phyloP scores from a whole-genome alignment of 92 coral and sea anemone species.

The Bergia puertoricense region DNA sequence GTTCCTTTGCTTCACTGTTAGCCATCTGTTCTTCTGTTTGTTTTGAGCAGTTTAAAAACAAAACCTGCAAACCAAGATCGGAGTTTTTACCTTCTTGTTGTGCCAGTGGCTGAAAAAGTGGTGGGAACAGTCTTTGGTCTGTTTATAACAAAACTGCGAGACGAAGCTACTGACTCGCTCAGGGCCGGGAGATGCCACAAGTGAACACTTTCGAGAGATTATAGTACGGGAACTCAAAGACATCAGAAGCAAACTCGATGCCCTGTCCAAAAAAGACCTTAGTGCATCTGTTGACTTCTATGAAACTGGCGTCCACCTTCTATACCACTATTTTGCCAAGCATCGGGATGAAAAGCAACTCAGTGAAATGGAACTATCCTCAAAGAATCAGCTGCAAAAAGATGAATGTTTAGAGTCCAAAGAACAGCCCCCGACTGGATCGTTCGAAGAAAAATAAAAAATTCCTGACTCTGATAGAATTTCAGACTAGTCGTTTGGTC shows the following conservation, averaged over 20 bases:
- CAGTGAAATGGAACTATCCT: not conserved
- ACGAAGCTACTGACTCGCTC: too few species aligned
- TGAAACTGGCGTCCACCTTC: slow-evolving; percentile 20
- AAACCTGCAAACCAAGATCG: too few species aligned
- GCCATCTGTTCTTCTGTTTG: too few species aligned
- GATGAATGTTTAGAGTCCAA: not conserved
- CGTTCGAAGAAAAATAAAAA: not conserved
- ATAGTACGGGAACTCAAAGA: slow-evolving; percentile 9
- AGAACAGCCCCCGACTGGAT: not conserved
- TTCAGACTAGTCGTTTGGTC: not conserved
- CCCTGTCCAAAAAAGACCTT: slow-evolving; percentile 3
- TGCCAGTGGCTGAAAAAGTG: too few species aligned
- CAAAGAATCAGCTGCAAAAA: not conserved
- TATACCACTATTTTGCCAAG: not conserved
- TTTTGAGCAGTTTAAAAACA: too few species aligned
- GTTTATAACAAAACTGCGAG: too few species aligned
- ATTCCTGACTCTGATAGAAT: not conserved
- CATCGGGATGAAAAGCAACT: not conserved
- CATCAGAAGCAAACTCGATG: slow-evolving; percentile 1
- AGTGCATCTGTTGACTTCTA: slow-evolving; percentile 5
- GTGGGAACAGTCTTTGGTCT: too few species aligned
- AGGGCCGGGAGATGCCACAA: too few species aligned
- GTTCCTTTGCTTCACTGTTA: too few species aligned
- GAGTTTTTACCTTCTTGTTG: too few species aligned
- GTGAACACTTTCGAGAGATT: too few species aligned